Evolutionary conservation across 2,888 invertebrate species (phyloP).

Genomic region (Agrochola lychnidis): DNA sequence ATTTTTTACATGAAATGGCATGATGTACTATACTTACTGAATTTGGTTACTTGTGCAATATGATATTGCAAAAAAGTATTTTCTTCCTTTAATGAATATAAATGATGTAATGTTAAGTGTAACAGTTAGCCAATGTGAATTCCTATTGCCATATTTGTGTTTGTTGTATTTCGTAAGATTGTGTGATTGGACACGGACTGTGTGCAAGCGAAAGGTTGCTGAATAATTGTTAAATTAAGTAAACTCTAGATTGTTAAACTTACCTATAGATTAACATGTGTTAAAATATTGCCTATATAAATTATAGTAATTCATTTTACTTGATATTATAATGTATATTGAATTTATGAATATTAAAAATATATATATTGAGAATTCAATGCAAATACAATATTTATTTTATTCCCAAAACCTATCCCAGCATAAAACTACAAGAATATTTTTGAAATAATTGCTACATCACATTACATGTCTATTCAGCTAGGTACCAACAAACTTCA

Average conservation of each 20-base stretch:
- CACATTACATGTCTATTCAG: not conserved
- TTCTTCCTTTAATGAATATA: slow-evolving; percentile 76
- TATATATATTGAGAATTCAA: slow-evolving; percentile 90
- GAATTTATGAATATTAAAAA: slow-evolving; percentile 91
- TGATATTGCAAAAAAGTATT: slow-evolving; percentile 82
- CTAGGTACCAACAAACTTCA: not conserved
- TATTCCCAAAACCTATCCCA: slow-evolving; percentile 18
- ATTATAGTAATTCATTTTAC: slow-evolving; percentile 91
- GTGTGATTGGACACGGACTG: slow-evolving; percentile 52
- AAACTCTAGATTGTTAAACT: slow-evolving; percentile 89
- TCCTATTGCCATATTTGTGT: slow-evolving; percentile 88
- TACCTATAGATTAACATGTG: slow-evolving; percentile 90
- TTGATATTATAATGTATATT: slow-evolving; percentile 91
- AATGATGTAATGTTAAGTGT: slow-evolving; percentile 71
- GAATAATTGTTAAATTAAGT: slow-evolving; percentile 86
- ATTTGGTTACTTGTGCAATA: slow-evolving; percentile 83
- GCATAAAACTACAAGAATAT: not conserved
- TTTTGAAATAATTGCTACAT: not conserved
- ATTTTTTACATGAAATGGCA: slow-evolving; percentile 83
- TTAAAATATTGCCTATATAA: slow-evolving; percentile 91
- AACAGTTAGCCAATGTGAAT: slow-evolving; percentile 85
- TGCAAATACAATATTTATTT: slow-evolving; percentile 71
- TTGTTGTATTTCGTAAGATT: slow-evolving; percentile 79
- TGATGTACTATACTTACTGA: slow-evolving; percentile 82
- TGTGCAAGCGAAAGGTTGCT: slow-evolving; percentile 67